Evolutionary conservation across 2,888 invertebrate genomes (phyloP), one percentile per base, ranked within the genome.

Genomic region (Latrodectus elegans): DNA sequence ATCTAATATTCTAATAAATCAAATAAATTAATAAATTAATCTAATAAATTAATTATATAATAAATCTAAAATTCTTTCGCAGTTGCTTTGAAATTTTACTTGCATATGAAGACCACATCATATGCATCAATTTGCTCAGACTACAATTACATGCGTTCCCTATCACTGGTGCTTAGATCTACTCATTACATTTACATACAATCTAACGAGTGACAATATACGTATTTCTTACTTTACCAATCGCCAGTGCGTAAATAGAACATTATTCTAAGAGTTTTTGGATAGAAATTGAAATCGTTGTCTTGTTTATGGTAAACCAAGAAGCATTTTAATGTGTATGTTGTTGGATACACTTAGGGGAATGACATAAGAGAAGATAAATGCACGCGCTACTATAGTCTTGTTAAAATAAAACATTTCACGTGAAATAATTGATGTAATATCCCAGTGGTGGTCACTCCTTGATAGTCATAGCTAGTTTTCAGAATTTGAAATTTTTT

Each of bases 311-410:
- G 0, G 67, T 84, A 1, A 89, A 90, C 53, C 64, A 89, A 14
- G 12, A 90, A 12, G 72, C 90, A 3, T 89, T 91, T 78, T 91
- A 91, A 1, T 17, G 68, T 51, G 89, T 89, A 1, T 73, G 71
- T 6, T 90, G 90, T 4, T 89, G 89, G 73, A 89, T 91, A 71
- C 90, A 88, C 52, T 88, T 90, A 11, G 83, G 90, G 11, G 91
- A 91, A 89, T 91, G 77, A 88, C 91, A 92, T 1, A 1, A 22
- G 84, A 92, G 91, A 72, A 53, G 91, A 22, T 89, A 91, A 1
- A 91, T 92, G 80, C 84, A 81, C 8, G 91, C 91, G 15, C 17
- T 72, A 51, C 72, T 72, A n/a, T n/a, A 51, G 14, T 72, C 15
- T 12, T 4, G 80, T 26, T 72, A 8, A 4, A 12, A n/a, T 22